phyloP scores from a whole-genome alignment of 1,140 invertebrate genomes.

The Bombus pascuorum region DNA sequence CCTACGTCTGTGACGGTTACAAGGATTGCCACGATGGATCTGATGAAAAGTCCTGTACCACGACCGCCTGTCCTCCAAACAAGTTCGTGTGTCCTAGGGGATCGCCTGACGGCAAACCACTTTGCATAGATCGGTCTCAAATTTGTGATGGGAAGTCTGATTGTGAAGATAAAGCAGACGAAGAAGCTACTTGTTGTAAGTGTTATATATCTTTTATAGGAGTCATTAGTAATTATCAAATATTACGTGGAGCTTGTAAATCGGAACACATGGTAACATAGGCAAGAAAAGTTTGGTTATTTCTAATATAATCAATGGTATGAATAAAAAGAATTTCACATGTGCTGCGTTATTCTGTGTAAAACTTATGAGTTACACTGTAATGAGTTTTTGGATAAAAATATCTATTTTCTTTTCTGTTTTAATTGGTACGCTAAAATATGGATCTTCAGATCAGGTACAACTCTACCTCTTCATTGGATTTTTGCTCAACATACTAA shows the following conservation, averaged over 20 bases:
- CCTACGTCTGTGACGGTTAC: constrained; percentile 92
- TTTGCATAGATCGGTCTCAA: constrained; percentile 94
- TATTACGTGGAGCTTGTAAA: neutral
- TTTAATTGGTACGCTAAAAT: neutral
- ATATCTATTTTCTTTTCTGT: neutral
- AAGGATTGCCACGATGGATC: constrained; percentile 93
- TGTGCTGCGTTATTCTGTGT: neutral
- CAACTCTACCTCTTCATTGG: neutral
- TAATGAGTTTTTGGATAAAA: neutral
- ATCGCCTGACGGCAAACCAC: constrained; percentile 86
- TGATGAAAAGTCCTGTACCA: constrained; percentile 95
- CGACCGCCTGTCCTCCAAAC: constrained; percentile 94
- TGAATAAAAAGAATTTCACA: neutral
- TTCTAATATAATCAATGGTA: neutral
- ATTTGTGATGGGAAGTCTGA: constrained; percentile 95
- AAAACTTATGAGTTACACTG: neutral
- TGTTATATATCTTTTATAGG: constrained; percentile 57
- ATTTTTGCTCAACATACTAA: no score
- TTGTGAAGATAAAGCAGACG: constrained; percentile 95
- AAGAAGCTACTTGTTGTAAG: constrained; percentile 94
- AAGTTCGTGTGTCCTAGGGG: constrained; percentile 95
- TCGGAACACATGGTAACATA: neutral
- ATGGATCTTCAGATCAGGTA: constrained; percentile 32
- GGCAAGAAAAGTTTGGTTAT: neutral
- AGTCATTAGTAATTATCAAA: neutral